Conservation (phyloP, 2,113 vertebrate genomes). For the Phylloscopus trochiloides region DNA sequence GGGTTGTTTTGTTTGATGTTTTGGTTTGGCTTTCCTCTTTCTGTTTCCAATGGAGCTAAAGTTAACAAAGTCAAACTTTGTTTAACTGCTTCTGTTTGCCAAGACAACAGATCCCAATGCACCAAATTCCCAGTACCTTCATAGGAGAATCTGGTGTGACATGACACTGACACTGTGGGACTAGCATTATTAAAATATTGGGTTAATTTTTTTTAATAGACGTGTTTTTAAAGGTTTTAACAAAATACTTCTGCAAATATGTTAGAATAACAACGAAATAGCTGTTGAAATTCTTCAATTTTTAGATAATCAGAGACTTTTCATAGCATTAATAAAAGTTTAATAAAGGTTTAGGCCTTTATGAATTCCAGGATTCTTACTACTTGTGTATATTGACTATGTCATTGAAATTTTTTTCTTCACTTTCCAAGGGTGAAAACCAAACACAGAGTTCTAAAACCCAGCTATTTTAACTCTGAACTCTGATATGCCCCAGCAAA, state of each 20-base stretch:
- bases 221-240: background rate
- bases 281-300: background rate
- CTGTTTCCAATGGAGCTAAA: constrained; percentile 9
- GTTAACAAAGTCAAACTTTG: background rate
- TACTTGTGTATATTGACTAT: background rate
- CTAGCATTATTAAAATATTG: background rate
- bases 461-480: background rate
- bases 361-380: background rate
- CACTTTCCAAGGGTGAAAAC: background rate
- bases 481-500: background rate
- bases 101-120: background rate
- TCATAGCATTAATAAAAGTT: background rate
- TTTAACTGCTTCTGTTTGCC: constrained; percentile 38
- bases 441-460: background rate
- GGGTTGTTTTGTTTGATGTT: background rate
- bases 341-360: background rate
- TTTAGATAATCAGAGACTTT: background rate
- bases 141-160: background rate
- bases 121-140: background rate
- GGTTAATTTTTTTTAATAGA: background rate
- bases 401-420: background rate
- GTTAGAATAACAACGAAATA: background rate
- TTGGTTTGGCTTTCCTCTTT: background rate
- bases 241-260: background rate
- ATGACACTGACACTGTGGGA: background rate